Evolutionary conservation across 1,140 invertebrate genomes (phyloP), one percentile per base, ranked within the genome.

Genomic region (Mycetomoellerius zeteki): DNA sequence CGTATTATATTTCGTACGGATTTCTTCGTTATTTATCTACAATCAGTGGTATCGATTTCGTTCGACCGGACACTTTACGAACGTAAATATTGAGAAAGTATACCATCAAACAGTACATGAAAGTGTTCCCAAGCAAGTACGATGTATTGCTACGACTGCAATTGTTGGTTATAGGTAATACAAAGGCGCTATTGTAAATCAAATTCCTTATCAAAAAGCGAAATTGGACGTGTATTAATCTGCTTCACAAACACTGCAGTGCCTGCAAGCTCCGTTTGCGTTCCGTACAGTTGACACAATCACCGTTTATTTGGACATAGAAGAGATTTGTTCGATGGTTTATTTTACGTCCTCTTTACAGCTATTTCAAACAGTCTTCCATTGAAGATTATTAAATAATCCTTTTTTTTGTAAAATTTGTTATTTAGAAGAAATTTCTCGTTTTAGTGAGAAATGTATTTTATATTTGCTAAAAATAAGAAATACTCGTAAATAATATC

Each of bases 181-280:
- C 14, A 56, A 37, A 14, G 5, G 4, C 33, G 16, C 10, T 27
- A 81, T 43, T 54, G 47, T 56, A 56, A 71, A 81, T 81, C 16
- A 81, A 81, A 81, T 81, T 67, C 50, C 33, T 21, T 37, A 81
- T 71, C 33, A 71, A 81, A 71, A 71, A 71, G 33, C 50, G 33
- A 81, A 81, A 81, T 81, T 81, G 77, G 14, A 71, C 12, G 52
- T 58, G 50, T 56, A 81, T 81, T 81, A 71, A 81, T 81, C 24
- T 7, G 21, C 6, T 81, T 81, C 3, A 65, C 50, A 71, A 71
- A 58, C 30, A 69, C 21, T 21, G 16, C 43, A 54, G 47, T 21
- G 1, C 10, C 43, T 33, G 27, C 62, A 62, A 62, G 16, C 33
- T 64, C 14, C 30, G 65, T 16, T 71, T 71, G 50, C 52, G 37